A percentile compares a stretch with the other conserved stretches of the same genome.
Conservation (phyloP, 2,797 vertebrate species). For the Characodon lateralis region DNA sequence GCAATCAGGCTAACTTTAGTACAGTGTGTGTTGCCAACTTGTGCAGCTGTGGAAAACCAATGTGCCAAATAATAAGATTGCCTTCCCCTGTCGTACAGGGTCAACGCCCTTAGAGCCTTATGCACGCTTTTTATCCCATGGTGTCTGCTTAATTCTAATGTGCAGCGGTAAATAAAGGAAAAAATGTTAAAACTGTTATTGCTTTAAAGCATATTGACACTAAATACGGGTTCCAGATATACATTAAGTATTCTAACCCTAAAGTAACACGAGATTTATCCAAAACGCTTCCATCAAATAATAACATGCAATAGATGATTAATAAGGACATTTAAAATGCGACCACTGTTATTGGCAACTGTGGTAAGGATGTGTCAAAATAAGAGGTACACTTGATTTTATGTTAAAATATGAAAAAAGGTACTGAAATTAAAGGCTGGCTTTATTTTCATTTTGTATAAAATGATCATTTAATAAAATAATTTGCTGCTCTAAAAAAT, state of each 20-base stretch:
- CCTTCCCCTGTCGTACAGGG: constrained; percentile 24
- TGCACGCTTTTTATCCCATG: neutral
- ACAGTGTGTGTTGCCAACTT: constrained; percentile 19
- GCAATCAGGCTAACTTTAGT: neutral
- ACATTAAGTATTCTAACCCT: neutral
- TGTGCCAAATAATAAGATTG: constrained; percentile 31
- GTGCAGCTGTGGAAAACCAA: constrained; percentile 54
- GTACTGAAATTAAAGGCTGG: too few species aligned
- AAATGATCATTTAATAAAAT: too few species aligned
- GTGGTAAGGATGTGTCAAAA: neutral
- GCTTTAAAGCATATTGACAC: neutral
- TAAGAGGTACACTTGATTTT: neutral
- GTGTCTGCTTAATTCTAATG: neutral
- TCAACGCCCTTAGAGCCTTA: constrained; percentile 17
- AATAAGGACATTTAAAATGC: neutral
- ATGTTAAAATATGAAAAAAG: too few species aligned
- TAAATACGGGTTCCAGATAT: neutral
- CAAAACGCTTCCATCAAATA: neutral
- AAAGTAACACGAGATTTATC: neutral
- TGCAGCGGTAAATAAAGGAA: neutral
- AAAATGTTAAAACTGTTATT: neutral
- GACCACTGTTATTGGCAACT: neutral
- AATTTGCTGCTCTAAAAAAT: neutral
- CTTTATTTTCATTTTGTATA: too few species aligned
- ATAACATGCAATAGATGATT: neutral